Base-by-base conservation (phyloP, 1,140 invertebrate genomes). In the Bicyclus anynana region DNA sequence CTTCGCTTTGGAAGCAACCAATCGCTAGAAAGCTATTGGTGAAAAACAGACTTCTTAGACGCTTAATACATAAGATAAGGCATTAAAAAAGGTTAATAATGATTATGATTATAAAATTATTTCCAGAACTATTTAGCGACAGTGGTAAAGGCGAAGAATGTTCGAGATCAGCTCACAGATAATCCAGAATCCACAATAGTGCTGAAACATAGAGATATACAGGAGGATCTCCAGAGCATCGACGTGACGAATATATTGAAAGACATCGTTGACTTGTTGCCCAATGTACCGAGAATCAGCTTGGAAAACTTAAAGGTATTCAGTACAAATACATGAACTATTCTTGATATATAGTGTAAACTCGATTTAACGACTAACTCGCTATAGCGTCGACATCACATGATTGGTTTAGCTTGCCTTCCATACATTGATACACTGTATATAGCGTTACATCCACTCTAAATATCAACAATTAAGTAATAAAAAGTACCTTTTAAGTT, bases 271-370 rank as follows among this genome's bases (percentile, higher is more conserved):
- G 65, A 72, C n/a, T 26, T 66, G 6, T 49, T 87, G 14, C 82
- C 80, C 0, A 64, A 67, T 9, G 51, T 81, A 33, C 65, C 83
- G 42, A 44, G 58, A 10, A 72, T 87, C 51, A 73, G 67, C 18
- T 71, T 74, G 0, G 68, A 79, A 10, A 71, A 73, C 48, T 65
- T 87, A 13, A 78, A 83, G 75, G 84, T 87, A 74, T 40, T 3
- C 5, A 16, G 5, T 16, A 1, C 9, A 13, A 14, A 13, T 38
- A 7, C 23, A 23, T 23, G 23, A 23, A 5, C 27, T 29, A 2
- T 2, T 29, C 27, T 2, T 29, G 2, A 29, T 29, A 2, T 2
- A 2, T 10, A 7, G n/a, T n/a, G n/a, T n/a, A n/a, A n/a, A n/a
- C n/a, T 23, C 23, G 7, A 23, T 23, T 23, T 23, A 2, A 23